phyloP scores from a whole-genome alignment of 2,113 vertebrate species.

The Paraplagusia blochii region DNA sequence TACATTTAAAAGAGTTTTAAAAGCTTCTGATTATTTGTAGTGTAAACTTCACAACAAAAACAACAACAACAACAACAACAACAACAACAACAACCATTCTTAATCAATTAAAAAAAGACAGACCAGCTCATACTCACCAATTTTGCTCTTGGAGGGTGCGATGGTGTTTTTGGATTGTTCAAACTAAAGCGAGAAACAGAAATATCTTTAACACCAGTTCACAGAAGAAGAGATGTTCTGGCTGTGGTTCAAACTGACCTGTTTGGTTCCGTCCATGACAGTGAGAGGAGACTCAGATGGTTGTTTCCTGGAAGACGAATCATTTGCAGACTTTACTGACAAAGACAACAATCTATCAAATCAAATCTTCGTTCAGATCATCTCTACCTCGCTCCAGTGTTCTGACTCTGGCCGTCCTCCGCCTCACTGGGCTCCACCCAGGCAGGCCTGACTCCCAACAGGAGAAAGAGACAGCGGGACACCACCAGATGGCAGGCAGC shows the following conservation, averaged over 20 bases:
- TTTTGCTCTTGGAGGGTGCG: slow-evolving; percentile 70
- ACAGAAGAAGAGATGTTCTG: background rate
- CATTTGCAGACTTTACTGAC: slow-evolving; percentile 3
- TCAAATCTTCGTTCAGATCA: background rate
- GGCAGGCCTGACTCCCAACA: slow-evolving; percentile 75
- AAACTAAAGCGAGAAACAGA: slow-evolving; percentile 53
- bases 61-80: too few relatives aligned
- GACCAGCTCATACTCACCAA: slow-evolving; percentile 71
- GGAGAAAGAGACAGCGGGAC: slow-evolving; percentile 77
- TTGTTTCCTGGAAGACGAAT: slow-evolving; percentile 53
- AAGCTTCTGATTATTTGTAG: too few relatives aligned
- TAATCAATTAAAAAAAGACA: too few relatives aligned
- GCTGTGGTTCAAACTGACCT: slow-evolving; percentile 27
- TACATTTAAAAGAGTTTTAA: too few relatives aligned
- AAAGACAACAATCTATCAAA: background rate
- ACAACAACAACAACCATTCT: too few relatives aligned
- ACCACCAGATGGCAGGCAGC: slow-evolving; percentile 76
- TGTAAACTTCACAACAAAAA: too few relatives aligned
- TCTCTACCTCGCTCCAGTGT: slow-evolving; percentile 55
- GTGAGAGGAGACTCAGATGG: slow-evolving; percentile 35
- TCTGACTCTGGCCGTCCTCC: slow-evolving; percentile 33
- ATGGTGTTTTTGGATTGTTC: slow-evolving; percentile 63
- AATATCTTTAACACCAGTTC: slow-evolving; percentile 16
- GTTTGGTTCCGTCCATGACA: slow-evolving; percentile 47
- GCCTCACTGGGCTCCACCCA: slow-evolving; percentile 69